These are phyloP conservation scores for Sebastes ruberrimus DNA, from an alignment of 2,797 vertebrate species.

Conservation along the genomic window DNA sequence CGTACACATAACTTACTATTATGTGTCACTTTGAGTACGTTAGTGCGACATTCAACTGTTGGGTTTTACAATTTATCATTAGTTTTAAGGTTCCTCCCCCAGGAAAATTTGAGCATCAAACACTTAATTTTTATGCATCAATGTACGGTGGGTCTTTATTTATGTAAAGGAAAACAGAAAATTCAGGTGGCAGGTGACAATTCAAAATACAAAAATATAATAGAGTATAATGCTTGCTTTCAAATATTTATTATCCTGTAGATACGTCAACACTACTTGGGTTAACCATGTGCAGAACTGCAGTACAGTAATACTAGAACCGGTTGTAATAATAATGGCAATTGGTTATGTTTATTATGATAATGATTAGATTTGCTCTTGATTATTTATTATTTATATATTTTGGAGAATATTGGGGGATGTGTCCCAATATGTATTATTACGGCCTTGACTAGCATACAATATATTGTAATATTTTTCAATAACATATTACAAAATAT, in stretches of 20 bases:
- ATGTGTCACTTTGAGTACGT: background rate
- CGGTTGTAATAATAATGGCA: too few species aligned
- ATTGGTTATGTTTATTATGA: too few species aligned
- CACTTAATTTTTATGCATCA: background rate
- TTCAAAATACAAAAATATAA: background rate
- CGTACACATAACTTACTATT: background rate
- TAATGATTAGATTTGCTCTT: too few species aligned
- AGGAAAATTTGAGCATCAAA: background rate
- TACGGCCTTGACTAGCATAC: background rate
- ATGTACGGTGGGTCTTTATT: background rate
- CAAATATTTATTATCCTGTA: too few species aligned
- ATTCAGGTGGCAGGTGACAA: background rate
- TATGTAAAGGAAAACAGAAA: background rate
- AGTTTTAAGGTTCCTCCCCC: background rate
- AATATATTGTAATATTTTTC: background rate
- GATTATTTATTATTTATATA: too few species aligned
- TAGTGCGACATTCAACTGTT: background rate
- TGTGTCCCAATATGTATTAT: too few species aligned
- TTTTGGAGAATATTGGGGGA: too few species aligned
- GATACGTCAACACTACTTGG: too few species aligned
- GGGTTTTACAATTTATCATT: background rate
- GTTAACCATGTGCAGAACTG: too few species aligned
- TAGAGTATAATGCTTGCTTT: too few species aligned
- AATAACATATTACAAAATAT: background rate
- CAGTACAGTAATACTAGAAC: too few species aligned